A percentile compares a stretch with the other conserved stretches of the same genome.
These are phyloP conservation scores for Aldabrachelys gigantea DNA, from an alignment of 2,113 vertebrate genomes.

Conservation along the genomic window DNA sequence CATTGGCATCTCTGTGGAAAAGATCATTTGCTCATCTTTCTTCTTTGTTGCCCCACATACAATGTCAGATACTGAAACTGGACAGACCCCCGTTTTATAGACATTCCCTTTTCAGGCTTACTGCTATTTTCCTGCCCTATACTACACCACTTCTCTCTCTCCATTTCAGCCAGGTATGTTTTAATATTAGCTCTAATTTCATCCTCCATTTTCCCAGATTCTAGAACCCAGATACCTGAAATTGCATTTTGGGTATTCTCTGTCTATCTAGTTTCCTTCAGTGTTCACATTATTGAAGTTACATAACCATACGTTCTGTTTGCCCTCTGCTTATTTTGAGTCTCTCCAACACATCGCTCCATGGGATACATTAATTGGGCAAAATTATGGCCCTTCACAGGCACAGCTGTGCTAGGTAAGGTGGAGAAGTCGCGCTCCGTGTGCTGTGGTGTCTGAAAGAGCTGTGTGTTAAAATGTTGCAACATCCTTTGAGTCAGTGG, in stretches of 20 bases:
- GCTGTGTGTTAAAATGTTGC: background rate
- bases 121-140: background rate
- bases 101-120: background rate
- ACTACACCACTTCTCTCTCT: too few relatives aligned
- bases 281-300: background rate
- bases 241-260: background rate
- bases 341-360: background rate
- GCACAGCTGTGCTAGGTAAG: background rate
- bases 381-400: background rate
- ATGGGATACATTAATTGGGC: background rate
- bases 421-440: background rate
- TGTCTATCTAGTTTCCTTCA: background rate
- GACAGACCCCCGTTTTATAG: background rate
- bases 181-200: background rate
- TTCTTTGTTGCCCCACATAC: background rate
- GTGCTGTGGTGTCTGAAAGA: background rate
- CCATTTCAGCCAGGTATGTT: background rate
- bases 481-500: background rate
- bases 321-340: background rate
- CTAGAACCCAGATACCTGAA: background rate
- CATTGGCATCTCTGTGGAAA: background rate
- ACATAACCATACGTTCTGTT: background rate
- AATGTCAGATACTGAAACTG: background rate
- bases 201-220: background rate
- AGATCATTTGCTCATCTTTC: background rate